Conservation (phyloP, 35 echinoderm and acorn worm genomes). For the Eucidaris tribuloides region DNA sequence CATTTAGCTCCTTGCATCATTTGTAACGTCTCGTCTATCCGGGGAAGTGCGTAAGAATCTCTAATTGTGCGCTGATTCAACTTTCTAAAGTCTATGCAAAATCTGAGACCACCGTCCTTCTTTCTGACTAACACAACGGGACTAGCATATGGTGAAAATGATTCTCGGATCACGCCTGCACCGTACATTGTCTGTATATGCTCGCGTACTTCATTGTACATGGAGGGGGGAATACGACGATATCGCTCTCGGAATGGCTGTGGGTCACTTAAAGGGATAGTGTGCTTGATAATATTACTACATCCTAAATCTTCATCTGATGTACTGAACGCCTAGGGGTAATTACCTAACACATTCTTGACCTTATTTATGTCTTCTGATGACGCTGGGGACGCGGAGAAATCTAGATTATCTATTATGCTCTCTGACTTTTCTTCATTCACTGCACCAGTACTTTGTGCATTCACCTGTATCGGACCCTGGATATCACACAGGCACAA, state of each 20-base stretch:
- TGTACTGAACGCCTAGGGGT: background rate
- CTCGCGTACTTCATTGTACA: too few relatives aligned
- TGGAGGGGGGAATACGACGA: background rate
- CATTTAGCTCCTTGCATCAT: constrained; percentile 18
- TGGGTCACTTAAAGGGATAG: background rate
- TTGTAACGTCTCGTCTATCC: constrained; percentile 42
- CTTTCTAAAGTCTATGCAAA: too few relatives aligned
- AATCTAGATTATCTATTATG: background rate
- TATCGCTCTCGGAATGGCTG: background rate
- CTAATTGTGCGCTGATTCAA: constrained; percentile 17
- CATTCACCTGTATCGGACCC: background rate
- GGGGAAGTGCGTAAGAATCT: constrained; percentile 23
- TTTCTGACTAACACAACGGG: constrained; percentile 3
- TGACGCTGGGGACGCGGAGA: background rate
- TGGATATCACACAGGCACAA: background rate
- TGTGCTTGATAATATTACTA: background rate
- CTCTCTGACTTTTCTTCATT: background rate
- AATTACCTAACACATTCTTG: background rate
- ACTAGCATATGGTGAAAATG: too few relatives aligned
- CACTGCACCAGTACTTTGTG: background rate
- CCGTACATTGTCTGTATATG: too few relatives aligned
- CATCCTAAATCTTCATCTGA: background rate
- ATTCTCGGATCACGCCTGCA: too few relatives aligned
- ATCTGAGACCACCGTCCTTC: constrained; percentile 28
- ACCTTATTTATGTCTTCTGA: background rate